phyloP scores from a whole-genome alignment of 2,113 vertebrate species.

The Ceyx melanurus region DNA sequence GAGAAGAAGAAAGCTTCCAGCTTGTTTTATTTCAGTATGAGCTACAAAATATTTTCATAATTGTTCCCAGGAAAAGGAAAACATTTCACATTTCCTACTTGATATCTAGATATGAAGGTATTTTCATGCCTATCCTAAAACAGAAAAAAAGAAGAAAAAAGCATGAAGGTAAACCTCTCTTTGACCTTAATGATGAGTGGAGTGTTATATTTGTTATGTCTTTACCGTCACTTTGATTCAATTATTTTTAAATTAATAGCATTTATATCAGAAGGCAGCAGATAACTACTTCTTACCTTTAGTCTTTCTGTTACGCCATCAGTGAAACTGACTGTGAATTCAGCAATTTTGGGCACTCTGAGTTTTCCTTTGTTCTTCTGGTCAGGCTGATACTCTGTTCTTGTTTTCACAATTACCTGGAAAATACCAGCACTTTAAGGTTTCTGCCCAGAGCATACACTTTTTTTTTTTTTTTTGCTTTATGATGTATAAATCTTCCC shows the following conservation, averaged over 20 bases:
- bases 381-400: conserved; percentile 95
- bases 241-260: conserved; percentile 9
- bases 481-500: not conserved
- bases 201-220: conserved; percentile 26
- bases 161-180: not conserved
- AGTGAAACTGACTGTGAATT: conserved; percentile 97
- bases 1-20: not conserved
- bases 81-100: not conserved
- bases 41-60: not conserved
- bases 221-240: conserved; percentile 34
- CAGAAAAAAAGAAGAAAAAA: not conserved
- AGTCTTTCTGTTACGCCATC: conserved; percentile 87
- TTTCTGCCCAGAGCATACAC: not conserved
- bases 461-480: not conserved
- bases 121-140: not conserved
- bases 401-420: conserved; percentile 98
- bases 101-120: not conserved
- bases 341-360: conserved; percentile 96
- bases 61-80: not conserved
- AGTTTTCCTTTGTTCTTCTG: conserved; percentile 94
- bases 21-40: not conserved
- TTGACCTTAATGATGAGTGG: not conserved
- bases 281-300: conserved; percentile 78
- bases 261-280: conserved; percentile 34
- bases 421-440: conserved; percentile 24